These are phyloP conservation scores for Odocoileus hemionus DNA, from an alignment of 2,113 vertebrate genomes.

Conservation along the genomic window DNA sequence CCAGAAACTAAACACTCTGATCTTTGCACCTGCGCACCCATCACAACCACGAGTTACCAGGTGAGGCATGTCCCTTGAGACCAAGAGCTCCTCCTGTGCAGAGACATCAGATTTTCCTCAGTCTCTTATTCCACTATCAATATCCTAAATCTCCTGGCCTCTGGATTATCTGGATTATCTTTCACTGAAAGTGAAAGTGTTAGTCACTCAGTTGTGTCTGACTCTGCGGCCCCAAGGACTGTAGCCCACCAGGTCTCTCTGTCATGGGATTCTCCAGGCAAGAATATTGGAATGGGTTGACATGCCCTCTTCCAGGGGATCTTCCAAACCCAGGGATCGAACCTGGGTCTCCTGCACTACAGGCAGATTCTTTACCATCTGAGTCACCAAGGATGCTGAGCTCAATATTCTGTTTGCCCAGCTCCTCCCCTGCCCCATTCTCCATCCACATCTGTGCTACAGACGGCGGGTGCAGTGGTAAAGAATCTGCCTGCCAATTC, in stretches of 20 bases:
- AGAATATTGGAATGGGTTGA: neutral
- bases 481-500: no score
- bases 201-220: neutral
- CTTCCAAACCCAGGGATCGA: neutral
- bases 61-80: accelerated
- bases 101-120: neutral
- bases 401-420: neutral
- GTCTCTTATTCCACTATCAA: neutral
- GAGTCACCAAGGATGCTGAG: neutral
- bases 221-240: neutral
- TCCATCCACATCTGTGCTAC: neutral
- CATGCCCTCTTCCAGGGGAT: neutral
- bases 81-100: neutral
- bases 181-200: neutral
- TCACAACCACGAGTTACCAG: neutral
- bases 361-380: neutral
- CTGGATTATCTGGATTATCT: neutral
- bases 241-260: neutral
- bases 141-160: neutral
- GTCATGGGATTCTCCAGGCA: neutral
- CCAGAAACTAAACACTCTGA: neutral
- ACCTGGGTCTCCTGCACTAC: neutral
- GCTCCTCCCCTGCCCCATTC: neutral
- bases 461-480: no score
- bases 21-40: neutral